Conservation (phyloP, 2,888 invertebrate species). For the Timema podura region DNA sequence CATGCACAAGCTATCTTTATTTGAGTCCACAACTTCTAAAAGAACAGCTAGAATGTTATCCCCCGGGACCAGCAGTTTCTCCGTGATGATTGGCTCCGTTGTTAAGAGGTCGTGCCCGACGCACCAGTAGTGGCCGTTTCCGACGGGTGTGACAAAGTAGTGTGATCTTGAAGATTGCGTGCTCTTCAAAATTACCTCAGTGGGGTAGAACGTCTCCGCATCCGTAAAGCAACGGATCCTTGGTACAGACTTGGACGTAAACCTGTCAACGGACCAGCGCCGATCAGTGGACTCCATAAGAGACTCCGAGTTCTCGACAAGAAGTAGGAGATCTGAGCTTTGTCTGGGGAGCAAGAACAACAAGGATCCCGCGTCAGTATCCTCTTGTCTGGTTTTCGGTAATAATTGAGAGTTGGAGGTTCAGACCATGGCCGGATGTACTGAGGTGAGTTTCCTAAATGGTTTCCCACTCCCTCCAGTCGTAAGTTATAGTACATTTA, state of each 20-base stretch:
- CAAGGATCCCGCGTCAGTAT: no score
- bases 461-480: no score
- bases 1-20: neutral
- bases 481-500: no score
- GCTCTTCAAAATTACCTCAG: neutral
- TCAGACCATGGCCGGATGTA: no score
- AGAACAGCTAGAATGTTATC: neutral
- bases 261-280: neutral
- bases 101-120: slow-evolving; percentile 7
- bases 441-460: no score
- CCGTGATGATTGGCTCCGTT: slow-evolving; percentile 3
- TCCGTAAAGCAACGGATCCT: slow-evolving; percentile 2
- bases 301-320: slow-evolving; percentile 5
- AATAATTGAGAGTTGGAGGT: no score
- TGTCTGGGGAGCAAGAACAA: no score
- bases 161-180: neutral
- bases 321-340: no score
- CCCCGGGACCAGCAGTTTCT: neutral
- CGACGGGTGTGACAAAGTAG: neutral
- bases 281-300: neutral
- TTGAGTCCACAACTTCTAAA: neutral
- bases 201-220: slow-evolving; percentile 1
- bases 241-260: neutral
- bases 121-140: slow-evolving; percentile 9
- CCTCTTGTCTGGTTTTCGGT: no score